Base-by-base conservation (phyloP, 1,140 invertebrate species). In the Aricia agestis region DNA sequence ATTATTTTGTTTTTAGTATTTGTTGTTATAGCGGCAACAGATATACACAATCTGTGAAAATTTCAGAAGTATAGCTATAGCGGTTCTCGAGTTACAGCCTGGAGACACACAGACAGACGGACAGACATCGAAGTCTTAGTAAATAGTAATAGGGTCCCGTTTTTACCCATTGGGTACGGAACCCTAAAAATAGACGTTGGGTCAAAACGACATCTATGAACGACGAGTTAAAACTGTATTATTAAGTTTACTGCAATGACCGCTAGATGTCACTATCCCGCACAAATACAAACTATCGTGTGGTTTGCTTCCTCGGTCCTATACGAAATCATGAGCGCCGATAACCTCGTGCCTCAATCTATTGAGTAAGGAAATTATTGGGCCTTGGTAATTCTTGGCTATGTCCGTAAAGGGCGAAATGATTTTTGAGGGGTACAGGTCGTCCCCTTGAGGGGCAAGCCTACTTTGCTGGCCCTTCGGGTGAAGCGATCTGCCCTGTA, bases 311-410 rank as follows among this genome's bases (percentile, higher is more conserved):
- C 7, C 10, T 25, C 2, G 9, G 18, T 1, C 9, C 2, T 63
- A 19, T 63, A 25, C 45, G 18, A 11, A 63, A 19, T 63, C 18
- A 25, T 10, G 59, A 63, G 18, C 2, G 0, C 0, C 6, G 0
- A 6, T 3, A 25, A 25, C 71, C 74, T 85, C 93, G 95, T 96
- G 95, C 95, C 95, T 95, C 95, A 96, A 96, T 95, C 94, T 95
- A 95, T 95, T 95, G 95, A 95, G 95, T 96, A 96, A 95, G 95
- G 95, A 95, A 96, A 96, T 95, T 95, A 95, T 95, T 94, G 93
- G 94, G 95, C 95, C 94, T 93, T 95, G 95, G 94, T 95, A 92
- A 95, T 93, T 93, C 95, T 95, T 93, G 94, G 95, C 94, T 93
- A 94, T 93, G 93, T 93, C 93, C 42, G 42, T 45, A 45, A 75